A percentile compares a stretch with the other conserved stretches of the same genome.
These are phyloP conservation scores for Homalodisca vitripennis DNA, from an alignment of 1,140 invertebrate genomes.

Conservation along the genomic window DNA sequence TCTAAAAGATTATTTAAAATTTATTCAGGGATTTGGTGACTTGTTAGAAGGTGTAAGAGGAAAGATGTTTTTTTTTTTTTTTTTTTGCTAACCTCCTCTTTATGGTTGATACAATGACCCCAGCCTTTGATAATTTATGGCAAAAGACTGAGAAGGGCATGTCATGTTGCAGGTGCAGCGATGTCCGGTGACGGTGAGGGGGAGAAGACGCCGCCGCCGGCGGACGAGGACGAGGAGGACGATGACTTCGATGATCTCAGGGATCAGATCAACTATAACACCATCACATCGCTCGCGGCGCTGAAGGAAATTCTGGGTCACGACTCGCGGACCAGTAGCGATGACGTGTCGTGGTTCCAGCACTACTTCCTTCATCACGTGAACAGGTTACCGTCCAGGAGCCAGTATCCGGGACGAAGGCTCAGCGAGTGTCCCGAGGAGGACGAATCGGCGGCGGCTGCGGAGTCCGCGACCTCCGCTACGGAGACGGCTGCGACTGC, in stretches of 20 bases:
- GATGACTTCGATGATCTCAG: conserved; percentile 63
- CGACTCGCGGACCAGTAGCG: conserved; percentile 58
- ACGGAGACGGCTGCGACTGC: conserved; percentile 38
- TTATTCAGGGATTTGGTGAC: too few species aligned
- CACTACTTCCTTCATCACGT: conserved; percentile 71
- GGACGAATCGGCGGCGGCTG: conserved; percentile 67
- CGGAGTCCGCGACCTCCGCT: conserved; percentile 1
- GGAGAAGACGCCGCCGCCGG: conserved; percentile 32
- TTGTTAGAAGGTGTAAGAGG: too few species aligned
- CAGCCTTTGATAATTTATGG: too few species aligned
- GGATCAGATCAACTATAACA: conserved; percentile 66
- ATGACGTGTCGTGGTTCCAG: conserved; percentile 66
- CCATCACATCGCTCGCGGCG: conserved; percentile 62
- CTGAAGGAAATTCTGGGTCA: conserved; percentile 65
- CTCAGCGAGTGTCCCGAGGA: conserved; percentile 79
- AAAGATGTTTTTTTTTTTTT: too few species aligned
- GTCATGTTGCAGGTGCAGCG: conserved; percentile 1
- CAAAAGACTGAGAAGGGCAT: too few species aligned
- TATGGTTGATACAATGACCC: too few species aligned
- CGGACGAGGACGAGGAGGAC: conserved; percentile 50
- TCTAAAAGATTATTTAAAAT: too few species aligned
- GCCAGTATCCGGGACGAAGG: conserved; percentile 50
- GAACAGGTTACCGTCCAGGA: conserved; percentile 59
- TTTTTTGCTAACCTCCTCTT: too few species aligned
- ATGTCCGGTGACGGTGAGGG: conserved; percentile 17